Percentiles rank a stretch among this genome's conserved stretches.
Evolutionary conservation across 2,797 vertebrate genomes (phyloP).

Genomic region (Aselliscus stoliczkanus): DNA sequence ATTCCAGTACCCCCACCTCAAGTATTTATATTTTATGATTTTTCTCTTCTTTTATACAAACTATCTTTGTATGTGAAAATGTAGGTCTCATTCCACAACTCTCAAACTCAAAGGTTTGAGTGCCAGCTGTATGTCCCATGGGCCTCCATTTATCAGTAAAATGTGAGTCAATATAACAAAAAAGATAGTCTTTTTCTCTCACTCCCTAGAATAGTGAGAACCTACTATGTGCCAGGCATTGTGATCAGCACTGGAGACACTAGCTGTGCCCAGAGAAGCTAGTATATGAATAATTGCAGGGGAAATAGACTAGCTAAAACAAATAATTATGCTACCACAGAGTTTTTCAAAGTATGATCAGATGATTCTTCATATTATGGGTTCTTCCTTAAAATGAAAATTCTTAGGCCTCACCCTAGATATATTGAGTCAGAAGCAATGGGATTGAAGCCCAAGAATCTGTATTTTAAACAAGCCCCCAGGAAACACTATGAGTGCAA

Average conservation of each 20-base stretch:
- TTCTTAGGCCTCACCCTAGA: neutral
- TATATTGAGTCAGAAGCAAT: neutral
- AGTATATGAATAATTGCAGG: neutral
- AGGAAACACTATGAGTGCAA: neutral
- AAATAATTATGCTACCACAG: neutral
- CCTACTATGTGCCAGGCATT: neutral
- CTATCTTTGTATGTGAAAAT: neutral
- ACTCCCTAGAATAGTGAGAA: neutral
- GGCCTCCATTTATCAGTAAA: neutral
- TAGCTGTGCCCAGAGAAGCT: neutral
- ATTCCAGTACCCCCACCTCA: neutral
- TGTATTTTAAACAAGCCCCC: neutral
- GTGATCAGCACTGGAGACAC: neutral
- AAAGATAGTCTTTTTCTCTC: neutral
- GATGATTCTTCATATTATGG: neutral
- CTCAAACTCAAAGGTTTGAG: neutral
- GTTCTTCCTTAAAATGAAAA: neutral
- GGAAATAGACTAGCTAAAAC: neutral
- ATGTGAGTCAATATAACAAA: neutral
- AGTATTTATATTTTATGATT: neutral
- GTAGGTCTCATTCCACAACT: neutral
- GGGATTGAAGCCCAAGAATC: neutral
- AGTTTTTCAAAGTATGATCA: neutral
- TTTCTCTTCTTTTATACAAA: neutral
- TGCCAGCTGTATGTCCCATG: neutral